Evolutionary conservation across 2,888 invertebrate species (phyloP), one percentile per base, ranked within the genome.

Genomic region (Hyalella azteca): DNA sequence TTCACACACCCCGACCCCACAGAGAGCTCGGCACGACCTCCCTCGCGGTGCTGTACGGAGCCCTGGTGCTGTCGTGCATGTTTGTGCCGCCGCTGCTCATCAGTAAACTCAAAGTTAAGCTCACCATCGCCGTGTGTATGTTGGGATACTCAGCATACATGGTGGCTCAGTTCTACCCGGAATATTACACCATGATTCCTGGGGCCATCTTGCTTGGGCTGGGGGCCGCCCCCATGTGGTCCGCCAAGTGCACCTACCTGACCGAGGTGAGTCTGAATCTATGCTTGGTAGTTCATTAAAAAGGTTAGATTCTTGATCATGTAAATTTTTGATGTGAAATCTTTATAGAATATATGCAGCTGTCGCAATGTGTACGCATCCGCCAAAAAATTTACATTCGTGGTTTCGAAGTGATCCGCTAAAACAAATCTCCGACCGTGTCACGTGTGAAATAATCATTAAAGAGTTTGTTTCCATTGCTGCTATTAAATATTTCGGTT

Each of bases 221-320:
- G 79, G 96, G 96, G 11, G 98, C 97, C 1, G 97, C 97, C 0
- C 97, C 97, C 76, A 94, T 98, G 93, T 98, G 98, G 98, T 95
- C 97, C 0, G 95, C 98, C n/a, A 96, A 98, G 88, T 97, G 98
- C 81, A 96, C 96, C 1, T 98, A 98, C 88, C 91, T 98, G 83
- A 98, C 98, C 19, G 86, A 86, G 82, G 86, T 86, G n/a, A 54
- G n/a, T n/a, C n/a, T n/a, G n/a, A n/a, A n/a, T n/a, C n/a, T n/a
- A n/a, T n/a, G n/a, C n/a, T n/a, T n/a, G 7, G 54, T 2, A 3
- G 54, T 54, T 1, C 2, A 3, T 54, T 26, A 7, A 11, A 1
- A 54, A 54, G 2, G 26, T 54, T 22, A 54, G 29, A 26, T 54
- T 26, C 3, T 5, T 54, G 26, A 49, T n/a, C 4, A n/a, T n/a